Evolutionary conservation across 2,113 vertebrate genomes (phyloP), one percentile per base, ranked within the genome.

Genomic region (Oreamnos americanus): DNA sequence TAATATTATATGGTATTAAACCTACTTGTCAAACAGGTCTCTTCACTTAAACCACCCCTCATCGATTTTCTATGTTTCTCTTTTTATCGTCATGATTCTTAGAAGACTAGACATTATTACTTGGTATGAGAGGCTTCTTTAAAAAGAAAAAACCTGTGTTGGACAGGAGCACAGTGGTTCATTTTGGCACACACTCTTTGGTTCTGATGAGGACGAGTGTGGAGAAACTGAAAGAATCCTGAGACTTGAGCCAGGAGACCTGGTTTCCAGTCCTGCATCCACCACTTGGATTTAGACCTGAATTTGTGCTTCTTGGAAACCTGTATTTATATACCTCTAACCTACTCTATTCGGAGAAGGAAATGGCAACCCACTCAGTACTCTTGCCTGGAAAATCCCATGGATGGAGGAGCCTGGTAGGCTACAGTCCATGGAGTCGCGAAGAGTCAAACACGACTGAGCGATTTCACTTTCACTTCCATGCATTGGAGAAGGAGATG

Each of bases 1-100:
- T 97, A 90, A 53, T 87, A 53, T 94, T 92, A 62, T 90, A 47
- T n/a, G 12, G 23, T 92, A 36, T 87, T 97, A 96, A 95, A 92
- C 74, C 60, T 86, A 67, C 21, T 47, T 88, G 55, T 74, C 67
- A 96, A 60, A 81, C n/a, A 90, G 11, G 11, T 82, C 45, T 89
- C 51, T 87, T 36, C 15, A 83, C 28, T 49, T 89, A 94, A 97
- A 62, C 8, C 16, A 93, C 21, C 12, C 28, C 23, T 91, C 7
- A 74, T 79, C 62, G 23, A n/a, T 86, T 91, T 74, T 96, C 45
- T 83, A 0, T 90, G 25, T 95, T 96, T 93, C 5, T 2, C 14
- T 53, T 43, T 95, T 89, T 83, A 55, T 92, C 7, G 21, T 92
- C 36, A 33, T 92, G 28, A 81, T 89, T 94, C 14, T 91, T 86